A percentile compares a stretch with the other conserved stretches of the same genome.
These are phyloP conservation scores for Noctua janthe DNA, from an alignment of 2,888 invertebrate genomes.

Conservation along the genomic window DNA sequence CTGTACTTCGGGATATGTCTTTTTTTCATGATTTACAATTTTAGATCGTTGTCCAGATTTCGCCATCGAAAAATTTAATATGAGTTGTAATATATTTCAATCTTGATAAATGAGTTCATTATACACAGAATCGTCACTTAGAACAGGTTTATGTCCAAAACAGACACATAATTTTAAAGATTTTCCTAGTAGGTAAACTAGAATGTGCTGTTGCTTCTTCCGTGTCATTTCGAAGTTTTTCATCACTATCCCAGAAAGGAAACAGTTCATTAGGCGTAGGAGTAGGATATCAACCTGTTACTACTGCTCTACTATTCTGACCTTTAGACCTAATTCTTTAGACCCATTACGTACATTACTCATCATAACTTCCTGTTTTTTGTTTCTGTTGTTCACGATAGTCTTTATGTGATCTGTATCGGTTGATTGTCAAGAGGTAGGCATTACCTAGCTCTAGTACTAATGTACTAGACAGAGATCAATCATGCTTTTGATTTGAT, in stretches of 20 bases:
- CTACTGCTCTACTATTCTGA: conserved; percentile 51
- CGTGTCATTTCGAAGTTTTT: conserved; percentile 10
- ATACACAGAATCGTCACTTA: not conserved
- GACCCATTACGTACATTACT: conserved; percentile 15
- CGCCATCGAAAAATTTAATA: not conserved
- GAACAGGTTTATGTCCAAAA: not conserved
- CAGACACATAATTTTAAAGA: not conserved
- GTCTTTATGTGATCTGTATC: not conserved
- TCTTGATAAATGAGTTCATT: not conserved
- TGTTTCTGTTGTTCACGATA: not conserved
- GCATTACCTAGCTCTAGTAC: not conserved
- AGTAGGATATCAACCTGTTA: conserved; percentile 50
- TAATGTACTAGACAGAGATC: too few species aligned
- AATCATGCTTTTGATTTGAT: not conserved
- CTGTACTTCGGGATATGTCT: not conserved
- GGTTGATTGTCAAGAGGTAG: not conserved
- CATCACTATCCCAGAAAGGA: conserved; percentile 18
- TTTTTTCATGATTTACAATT: not conserved
- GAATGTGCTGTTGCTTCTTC: not conserved
- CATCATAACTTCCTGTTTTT: conserved; percentile 49
- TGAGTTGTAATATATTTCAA: not conserved
- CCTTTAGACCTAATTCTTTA: conserved; percentile 55
- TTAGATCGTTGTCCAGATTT: not conserved
- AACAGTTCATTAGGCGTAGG: conserved; percentile 42
- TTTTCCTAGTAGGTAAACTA: not conserved